Evolutionary conservation across 2,888 invertebrate genomes (phyloP).

Genomic region (Phengaris arion): DNA sequence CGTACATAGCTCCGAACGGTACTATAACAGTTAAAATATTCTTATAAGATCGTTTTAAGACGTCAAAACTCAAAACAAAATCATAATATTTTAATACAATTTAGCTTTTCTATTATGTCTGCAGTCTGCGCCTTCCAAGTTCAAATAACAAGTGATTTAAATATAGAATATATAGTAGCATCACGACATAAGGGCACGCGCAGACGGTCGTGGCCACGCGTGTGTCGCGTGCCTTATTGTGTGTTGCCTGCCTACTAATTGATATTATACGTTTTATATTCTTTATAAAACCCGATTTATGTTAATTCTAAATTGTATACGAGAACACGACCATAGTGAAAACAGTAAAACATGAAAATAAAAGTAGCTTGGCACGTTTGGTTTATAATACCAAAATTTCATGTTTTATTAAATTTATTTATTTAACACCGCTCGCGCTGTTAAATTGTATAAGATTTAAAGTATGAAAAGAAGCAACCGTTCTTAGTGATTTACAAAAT

Average conservation of each 20-base stretch:
- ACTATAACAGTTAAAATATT: too few relatives aligned
- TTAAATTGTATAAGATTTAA: too few relatives aligned
- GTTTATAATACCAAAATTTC: too few relatives aligned
- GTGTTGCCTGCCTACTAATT: slow-evolving; percentile 43
- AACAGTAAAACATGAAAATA: background rate
- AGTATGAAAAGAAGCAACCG: too few relatives aligned
- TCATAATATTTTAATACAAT: background rate
- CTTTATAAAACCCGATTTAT: background rate
- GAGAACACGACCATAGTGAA: background rate
- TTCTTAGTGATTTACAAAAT: too few relatives aligned
- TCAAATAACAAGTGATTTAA: slow-evolving; percentile 11
- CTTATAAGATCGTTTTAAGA: too few relatives aligned
- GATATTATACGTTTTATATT: slow-evolving; percentile 34
- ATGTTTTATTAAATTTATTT: too few relatives aligned
- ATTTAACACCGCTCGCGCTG: background rate
- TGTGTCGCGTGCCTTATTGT: slow-evolving; percentile 37
- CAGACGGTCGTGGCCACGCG: slow-evolving; percentile 54
- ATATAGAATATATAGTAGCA: slow-evolving; percentile 33
- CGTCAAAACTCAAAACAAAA: background rate
- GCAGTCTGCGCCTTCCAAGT: background rate
- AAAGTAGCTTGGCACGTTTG: background rate
- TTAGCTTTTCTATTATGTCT: background rate
- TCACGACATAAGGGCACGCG: slow-evolving; percentile 62
- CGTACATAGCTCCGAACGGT: too few relatives aligned
- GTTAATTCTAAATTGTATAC: background rate